Evolutionary conservation across 53 echinoderm and acorn worm genomes (phyloP), one percentile per base, ranked within the genome.

Genomic region (Henricia sp.): DNA sequence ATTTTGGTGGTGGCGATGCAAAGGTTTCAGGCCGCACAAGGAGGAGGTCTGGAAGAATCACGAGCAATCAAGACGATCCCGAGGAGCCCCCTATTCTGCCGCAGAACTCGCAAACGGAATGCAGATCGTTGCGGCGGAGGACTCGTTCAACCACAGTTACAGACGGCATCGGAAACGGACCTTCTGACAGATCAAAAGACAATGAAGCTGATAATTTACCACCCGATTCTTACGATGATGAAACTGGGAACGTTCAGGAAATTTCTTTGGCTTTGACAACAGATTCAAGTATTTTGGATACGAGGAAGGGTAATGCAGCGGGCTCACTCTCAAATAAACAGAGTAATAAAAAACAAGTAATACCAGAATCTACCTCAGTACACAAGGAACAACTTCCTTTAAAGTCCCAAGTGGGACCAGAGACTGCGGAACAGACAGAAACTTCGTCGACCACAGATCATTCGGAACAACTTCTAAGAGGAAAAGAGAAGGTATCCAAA

Each of bases 11-110:
- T 59, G 38, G 67, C 8, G 24, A 84, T 56, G 68, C 71, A 1
- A 84, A 71, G 30, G 77, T 50, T 28, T 23, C 62, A 0, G 70
- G 87, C 35, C 83, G 91, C 17, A 52, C 74, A n/a, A 63, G 85
- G 41, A 84, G 88, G 37, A 62, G 92, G 68, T 88, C 86, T 12
- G 76, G 86, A 37, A 50, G 86, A 46, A 8, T 78, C 3, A 71
- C 55, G 33, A 57, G 37, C 16, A 56, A 38, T 36, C 14, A 16
- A 21, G 87, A 76, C 53, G 73, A 80, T 17, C 13, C 50, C 17
- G 69, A 76, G 40, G 68, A 58, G 46, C 24, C 33, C 19, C 32
- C 26, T 33, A 59, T 36, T 30, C 17, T 21, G 51, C 82, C 32
- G 13, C 77, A 40, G 50, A 67, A 63, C 21, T 3, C 50, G 11